phyloP scores from a whole-genome alignment of 2,797 vertebrate genomes.

The Artibeus lituratus region DNA sequence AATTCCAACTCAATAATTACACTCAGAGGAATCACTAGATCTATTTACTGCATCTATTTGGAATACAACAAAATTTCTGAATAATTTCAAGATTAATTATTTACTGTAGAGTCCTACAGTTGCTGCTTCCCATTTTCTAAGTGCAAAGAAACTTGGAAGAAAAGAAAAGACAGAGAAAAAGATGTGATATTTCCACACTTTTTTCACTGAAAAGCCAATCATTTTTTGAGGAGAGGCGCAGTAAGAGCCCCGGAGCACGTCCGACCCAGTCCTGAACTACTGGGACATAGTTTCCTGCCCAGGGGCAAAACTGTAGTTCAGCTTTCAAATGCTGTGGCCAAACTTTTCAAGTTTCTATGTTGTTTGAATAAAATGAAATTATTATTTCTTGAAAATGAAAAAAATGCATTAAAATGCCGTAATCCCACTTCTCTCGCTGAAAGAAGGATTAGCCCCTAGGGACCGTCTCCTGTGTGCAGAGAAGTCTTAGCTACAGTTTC shows the following conservation, averaged over 20 bases:
- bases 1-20: neutral
- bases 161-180: neutral
- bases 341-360: neutral
- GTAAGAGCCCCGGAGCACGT: neutral
- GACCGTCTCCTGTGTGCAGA: neutral
- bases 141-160: neutral
- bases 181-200: neutral
- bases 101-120: neutral
- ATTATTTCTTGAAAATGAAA: slow-evolving; percentile 4
- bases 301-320: neutral
- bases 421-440: neutral
- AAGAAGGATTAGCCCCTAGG: neutral
- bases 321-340: slow-evolving; percentile 11
- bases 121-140: neutral
- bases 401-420: neutral
- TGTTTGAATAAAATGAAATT: neutral
- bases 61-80: neutral
- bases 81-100: neutral
- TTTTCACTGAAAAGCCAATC: neutral
- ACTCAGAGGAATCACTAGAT: neutral
- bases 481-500: neutral
- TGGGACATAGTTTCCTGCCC: neutral
- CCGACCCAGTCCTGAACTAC: neutral
- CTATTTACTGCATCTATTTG: neutral
- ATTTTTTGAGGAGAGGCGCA: neutral